A percentile compares a stretch with the other conserved stretches of the same genome.
Conservation (phyloP, 2,113 vertebrate species). For the Amazona vittata region DNA sequence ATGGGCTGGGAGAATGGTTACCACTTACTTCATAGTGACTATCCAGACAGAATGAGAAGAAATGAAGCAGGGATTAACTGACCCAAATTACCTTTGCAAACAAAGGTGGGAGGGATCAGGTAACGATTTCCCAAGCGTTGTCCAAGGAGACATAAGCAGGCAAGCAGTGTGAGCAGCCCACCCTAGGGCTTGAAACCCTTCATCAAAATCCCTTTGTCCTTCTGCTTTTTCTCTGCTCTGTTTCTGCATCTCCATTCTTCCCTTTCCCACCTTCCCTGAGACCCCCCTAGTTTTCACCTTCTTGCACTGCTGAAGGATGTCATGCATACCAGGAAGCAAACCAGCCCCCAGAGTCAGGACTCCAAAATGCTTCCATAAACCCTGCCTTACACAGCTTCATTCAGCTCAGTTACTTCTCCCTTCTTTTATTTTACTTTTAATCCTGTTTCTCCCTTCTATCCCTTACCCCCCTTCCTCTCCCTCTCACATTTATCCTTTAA, state of each 20-base stretch:
- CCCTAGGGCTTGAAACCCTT: background rate
- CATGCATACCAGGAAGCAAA: background rate
- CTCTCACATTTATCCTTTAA: slow-evolving; percentile 50
- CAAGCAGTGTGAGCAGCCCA: slow-evolving; percentile 20
- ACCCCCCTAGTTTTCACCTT: background rate
- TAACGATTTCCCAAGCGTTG: slow-evolving; percentile 67
- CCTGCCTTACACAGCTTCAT: background rate
- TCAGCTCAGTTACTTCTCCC: background rate
- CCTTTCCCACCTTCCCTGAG: background rate
- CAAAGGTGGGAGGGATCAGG: slow-evolving; percentile 68
- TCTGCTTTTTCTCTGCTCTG: background rate
- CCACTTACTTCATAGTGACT: slow-evolving; percentile 68
- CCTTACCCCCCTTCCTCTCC: background rate
- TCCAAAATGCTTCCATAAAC: background rate
- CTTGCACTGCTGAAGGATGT: background rate
- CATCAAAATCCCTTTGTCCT: background rate
- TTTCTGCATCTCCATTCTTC: background rate
- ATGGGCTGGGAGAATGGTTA: slow-evolving; percentile 62
- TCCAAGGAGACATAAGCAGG: slow-evolving; percentile 36
- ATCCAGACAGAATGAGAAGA: slow-evolving; percentile 63
- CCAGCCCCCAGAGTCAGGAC: background rate
- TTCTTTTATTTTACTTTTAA: slow-evolving; percentile 42
- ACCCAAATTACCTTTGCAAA: slow-evolving; percentile 56
- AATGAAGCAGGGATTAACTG: slow-evolving; percentile 67
- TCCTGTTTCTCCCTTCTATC: slow-evolving; percentile 9